Base-by-base conservation (phyloP, 1,140 invertebrate genomes). In the Papilio polyxenes region DNA sequence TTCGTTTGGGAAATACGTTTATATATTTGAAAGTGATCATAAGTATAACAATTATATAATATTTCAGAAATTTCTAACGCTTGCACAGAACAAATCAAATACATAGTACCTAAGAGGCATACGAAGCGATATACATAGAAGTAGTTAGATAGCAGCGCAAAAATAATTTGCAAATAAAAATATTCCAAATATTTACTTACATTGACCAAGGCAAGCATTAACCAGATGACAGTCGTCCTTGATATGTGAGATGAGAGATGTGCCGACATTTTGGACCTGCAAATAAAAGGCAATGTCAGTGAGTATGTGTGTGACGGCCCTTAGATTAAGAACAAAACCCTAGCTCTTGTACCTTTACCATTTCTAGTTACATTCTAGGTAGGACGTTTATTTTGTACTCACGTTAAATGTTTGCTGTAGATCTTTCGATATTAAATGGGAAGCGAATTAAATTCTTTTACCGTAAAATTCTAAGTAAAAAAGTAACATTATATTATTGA, bases 191-290 rank as follows among this genome's bases (percentile, higher is more conserved):
- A 51, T 69, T 20, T 85, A 93, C 92, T 93, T 84, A 93, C 92
- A 88, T 89, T 92, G 20, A 92, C 86, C 87, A 92, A 90, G 75
- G 91, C 89, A 83, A 94, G 80, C 31, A 93, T 87, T 44, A 93
- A 83, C 85, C 91, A 93, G 81, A 92, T 82, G 80, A 91, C 85
- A 75, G 90, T 88, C 59, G 90, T 89, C 85, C 89, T 88, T 81
- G 90, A 88, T 91, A 94, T 91, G 74, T 90, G 89, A 85, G 91
- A 89, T 81, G 89, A 85, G 77, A 91, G 75, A 86, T 92, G 88
- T 75, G 90, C 89, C 87, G 91, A 87, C 92, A 94, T 94, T 88
- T 89, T 92, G 83, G 87, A 92, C 92, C 92, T 94, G 92, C 75
- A 90, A 31, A 82, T 80, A 81, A 86, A 82, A 74, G 62, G 48